Conservation (phyloP, 2,113 vertebrate species). For the Leiothrix lutea region DNA sequence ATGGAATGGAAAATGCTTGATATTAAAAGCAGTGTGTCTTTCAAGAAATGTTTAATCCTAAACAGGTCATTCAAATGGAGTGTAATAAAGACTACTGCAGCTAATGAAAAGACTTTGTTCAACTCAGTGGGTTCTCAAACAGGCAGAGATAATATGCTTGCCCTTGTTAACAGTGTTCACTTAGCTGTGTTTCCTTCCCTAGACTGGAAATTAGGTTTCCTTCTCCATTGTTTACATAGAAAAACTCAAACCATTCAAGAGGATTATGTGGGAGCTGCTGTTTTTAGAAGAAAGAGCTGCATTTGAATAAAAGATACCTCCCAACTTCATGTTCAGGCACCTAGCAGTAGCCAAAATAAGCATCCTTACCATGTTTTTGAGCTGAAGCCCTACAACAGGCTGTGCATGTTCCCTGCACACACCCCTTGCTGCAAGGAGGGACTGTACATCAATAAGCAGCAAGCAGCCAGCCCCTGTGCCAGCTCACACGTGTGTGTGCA, state of each 20-base stretch:
- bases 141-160: not conserved
- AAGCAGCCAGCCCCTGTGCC: not conserved
- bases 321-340: not conserved
- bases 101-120: constrained; percentile 7
- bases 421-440: not conserved
- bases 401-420: accelerated
- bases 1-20: not conserved
- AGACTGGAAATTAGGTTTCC: not conserved
- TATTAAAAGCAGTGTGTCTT: not conserved
- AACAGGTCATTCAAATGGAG: not conserved
- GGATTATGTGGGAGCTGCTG: not conserved
- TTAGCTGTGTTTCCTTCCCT: not conserved
- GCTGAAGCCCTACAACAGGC: not conserved
- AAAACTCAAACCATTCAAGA: not conserved
- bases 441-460: not conserved
- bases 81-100: not conserved
- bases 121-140: not conserved
- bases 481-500: not conserved
- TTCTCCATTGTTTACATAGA: not conserved
- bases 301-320: not conserved
- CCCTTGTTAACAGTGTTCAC: not conserved
- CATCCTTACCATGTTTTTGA: not conserved
- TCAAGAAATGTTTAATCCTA: not conserved
- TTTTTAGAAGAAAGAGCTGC: not conserved
- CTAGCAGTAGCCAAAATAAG: not conserved